phyloP scores from a whole-genome alignment of 2,888 invertebrate species.

The Sinelater perroti region DNA sequence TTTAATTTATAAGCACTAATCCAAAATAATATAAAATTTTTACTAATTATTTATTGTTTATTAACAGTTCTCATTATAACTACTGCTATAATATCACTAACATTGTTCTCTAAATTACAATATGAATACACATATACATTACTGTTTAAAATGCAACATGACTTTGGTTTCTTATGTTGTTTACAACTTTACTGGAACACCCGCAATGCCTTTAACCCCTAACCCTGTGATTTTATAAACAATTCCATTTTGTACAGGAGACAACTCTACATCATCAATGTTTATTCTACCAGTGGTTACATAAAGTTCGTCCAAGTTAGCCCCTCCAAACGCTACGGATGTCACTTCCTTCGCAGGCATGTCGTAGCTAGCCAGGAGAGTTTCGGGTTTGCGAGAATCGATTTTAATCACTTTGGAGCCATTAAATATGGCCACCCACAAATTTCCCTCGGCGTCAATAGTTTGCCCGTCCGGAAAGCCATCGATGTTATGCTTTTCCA shows the following conservation, averaged over 20 bases:
- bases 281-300: constrained; percentile 72
- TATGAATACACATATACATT: too few relatives aligned
- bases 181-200: constrained; percentile 50
- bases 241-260: constrained; percentile 65
- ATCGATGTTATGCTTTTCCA: constrained; percentile 57
- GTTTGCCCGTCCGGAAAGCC: constrained; percentile 81
- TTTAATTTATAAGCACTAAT: too few relatives aligned
- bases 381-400: constrained; percentile 62
- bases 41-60: too few relatives aligned
- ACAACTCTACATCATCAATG: constrained; percentile 59
- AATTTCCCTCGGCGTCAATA: constrained; percentile 77
- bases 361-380: constrained; percentile 65
- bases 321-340: constrained; percentile 78
- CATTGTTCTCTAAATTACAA: too few relatives aligned
- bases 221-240: constrained; percentile 63
- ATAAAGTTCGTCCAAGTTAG: constrained; percentile 70
- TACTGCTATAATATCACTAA: too few relatives aligned
- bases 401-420: constrained; percentile 68
- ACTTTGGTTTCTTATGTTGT: constrained; percentile 2
- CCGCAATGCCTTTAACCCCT: constrained; percentile 65
- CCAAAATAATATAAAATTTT: too few relatives aligned
- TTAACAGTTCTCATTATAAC: too few relatives aligned
- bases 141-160: too few relatives aligned
- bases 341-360: constrained; percentile 75
- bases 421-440: constrained; percentile 81